Evolutionary conservation across 2,797 vertebrate species (phyloP).

Genomic region (Ctenopoma multispine): DNA sequence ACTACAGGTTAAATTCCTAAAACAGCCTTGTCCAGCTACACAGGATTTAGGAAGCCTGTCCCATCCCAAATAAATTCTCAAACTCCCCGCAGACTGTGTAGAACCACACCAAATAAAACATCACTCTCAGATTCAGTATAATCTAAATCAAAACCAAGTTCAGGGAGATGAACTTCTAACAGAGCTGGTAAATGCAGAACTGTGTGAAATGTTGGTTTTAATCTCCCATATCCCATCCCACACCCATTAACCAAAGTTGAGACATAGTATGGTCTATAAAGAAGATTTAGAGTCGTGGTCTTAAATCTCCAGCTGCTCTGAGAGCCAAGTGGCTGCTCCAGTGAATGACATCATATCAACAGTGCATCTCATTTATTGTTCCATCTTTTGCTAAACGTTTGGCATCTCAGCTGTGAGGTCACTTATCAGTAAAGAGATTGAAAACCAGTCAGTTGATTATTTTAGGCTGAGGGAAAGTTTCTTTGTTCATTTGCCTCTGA

Average conservation of each 20-base stretch:
- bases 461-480: slow-evolving; percentile 43
- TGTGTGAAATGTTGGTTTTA: slow-evolving; percentile 42
- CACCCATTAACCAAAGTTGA: slow-evolving; percentile 39
- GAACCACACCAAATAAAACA: slow-evolving; percentile 44
- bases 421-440: slow-evolving; percentile 56
- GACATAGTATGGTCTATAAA: slow-evolving; percentile 32
- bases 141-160: slow-evolving; percentile 41
- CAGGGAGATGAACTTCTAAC: slow-evolving; percentile 33
- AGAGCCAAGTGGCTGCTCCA: slow-evolving; percentile 47
- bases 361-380: slow-evolving; percentile 43
- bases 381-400: slow-evolving; percentile 70
- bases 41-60: slow-evolving; percentile 15
- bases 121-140: slow-evolving; percentile 15
- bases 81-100: slow-evolving; percentile 13
- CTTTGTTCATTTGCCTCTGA: slow-evolving; percentile 39
- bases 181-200: slow-evolving; percentile 27
- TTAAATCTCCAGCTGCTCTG: slow-evolving; percentile 50
- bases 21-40: slow-evolving; percentile 53
- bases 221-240: slow-evolving; percentile 28
- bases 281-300: slow-evolving; percentile 46
- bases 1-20: slow-evolving; percentile 71
- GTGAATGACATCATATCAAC: slow-evolving; percentile 56
- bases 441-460: slow-evolving; percentile 50
- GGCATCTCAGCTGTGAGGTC: slow-evolving; percentile 77
- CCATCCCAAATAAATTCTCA: background rate